Evolutionary conservation across 2,797 vertebrate genomes (phyloP).

Genomic region (Sciaenops ocellatus): DNA sequence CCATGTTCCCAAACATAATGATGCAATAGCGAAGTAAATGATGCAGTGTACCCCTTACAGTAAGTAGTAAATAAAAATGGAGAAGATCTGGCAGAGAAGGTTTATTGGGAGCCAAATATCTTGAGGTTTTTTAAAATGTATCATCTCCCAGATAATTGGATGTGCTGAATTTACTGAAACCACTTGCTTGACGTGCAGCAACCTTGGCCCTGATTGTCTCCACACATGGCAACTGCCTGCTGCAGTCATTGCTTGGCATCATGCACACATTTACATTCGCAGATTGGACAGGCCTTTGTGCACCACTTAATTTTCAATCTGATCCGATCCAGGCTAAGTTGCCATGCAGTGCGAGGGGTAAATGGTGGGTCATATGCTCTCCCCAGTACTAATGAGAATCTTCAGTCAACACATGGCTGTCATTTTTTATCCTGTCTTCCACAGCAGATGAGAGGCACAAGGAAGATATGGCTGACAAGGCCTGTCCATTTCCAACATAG

Average conservation of each 20-base stretch:
- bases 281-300: slow-evolving; percentile 76
- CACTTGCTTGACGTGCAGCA: slow-evolving; percentile 61
- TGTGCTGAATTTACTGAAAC: slow-evolving; percentile 61
- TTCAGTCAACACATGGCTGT: slow-evolving; percentile 74
- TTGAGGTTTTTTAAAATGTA: slow-evolving; percentile 56
- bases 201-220: slow-evolving; percentile 72
- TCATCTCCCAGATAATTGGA: slow-evolving; percentile 67
- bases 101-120: slow-evolving; percentile 48
- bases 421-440: slow-evolving; percentile 66
- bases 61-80: slow-evolving; percentile 42
- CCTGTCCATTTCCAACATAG: slow-evolving; percentile 48
- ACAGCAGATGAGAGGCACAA: slow-evolving; percentile 59
- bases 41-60: slow-evolving; percentile 31
- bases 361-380: slow-evolving; percentile 67
- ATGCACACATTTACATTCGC: slow-evolving; percentile 54
- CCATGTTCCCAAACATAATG: slow-evolving; percentile 3
- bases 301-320: slow-evolving; percentile 82
- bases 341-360: slow-evolving; percentile 51
- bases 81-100: slow-evolving; percentile 1
- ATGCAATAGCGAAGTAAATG: slow-evolving; percentile 39
- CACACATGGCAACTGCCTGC: slow-evolving; percentile 47
- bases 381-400: slow-evolving; percentile 77
- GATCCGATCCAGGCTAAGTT: slow-evolving; percentile 71
- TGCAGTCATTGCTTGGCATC: slow-evolving; percentile 59
- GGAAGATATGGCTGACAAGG: slow-evolving; percentile 54